Percentiles rank a stretch among this genome's conserved stretches.
These are phyloP conservation scores for Drosophila prosaltans DNA, from an alignment of 1,140 invertebrate genomes.

Conservation along the genomic window DNA sequence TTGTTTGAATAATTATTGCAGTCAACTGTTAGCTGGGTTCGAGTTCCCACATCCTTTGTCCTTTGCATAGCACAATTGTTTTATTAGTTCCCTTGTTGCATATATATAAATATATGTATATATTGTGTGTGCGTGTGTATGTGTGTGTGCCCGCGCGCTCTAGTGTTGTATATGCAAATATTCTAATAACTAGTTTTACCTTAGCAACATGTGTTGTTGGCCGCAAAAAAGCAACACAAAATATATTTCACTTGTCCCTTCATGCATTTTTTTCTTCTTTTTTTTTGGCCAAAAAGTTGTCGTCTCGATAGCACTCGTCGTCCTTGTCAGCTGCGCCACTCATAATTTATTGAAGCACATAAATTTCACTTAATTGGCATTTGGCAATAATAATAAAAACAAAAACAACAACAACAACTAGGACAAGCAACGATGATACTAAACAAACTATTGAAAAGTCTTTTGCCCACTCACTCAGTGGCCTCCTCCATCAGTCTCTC, in stretches of 20 bases:
- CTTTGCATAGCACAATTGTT: constrained; percentile 62
- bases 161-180: constrained; percentile 48
- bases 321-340: constrained; percentile 70
- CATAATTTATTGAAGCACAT: constrained; percentile 78
- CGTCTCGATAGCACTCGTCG: constrained; percentile 29
- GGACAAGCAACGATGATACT: constrained; percentile 41
- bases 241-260: constrained; percentile 57
- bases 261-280: too few relatives aligned
- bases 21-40: constrained; percentile 61
- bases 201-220: constrained; percentile 71
- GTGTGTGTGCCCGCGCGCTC: constrained; percentile 2
- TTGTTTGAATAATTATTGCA: constrained; percentile 79
- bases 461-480: constrained; percentile 9
- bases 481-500: constrained; percentile 9
- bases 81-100: constrained; percentile 54
- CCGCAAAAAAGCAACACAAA: constrained; percentile 34
- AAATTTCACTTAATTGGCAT: constrained; percentile 80
- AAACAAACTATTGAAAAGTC: constrained; percentile 51
- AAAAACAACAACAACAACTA: constrained; percentile 37
- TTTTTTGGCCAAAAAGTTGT: constrained; percentile 55
- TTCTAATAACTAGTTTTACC: constrained; percentile 80
- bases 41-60: constrained; percentile 35
- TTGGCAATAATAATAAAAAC: constrained; percentile 59
- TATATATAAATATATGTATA: too few relatives aligned
- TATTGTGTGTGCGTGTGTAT: constrained; percentile 9